Percentiles rank a stretch among this genome's conserved stretches.
These are phyloP conservation scores for Chrysogorgia sp. DNA, from an alignment of 92 coral and sea anemone species.

Conservation along the genomic window DNA sequence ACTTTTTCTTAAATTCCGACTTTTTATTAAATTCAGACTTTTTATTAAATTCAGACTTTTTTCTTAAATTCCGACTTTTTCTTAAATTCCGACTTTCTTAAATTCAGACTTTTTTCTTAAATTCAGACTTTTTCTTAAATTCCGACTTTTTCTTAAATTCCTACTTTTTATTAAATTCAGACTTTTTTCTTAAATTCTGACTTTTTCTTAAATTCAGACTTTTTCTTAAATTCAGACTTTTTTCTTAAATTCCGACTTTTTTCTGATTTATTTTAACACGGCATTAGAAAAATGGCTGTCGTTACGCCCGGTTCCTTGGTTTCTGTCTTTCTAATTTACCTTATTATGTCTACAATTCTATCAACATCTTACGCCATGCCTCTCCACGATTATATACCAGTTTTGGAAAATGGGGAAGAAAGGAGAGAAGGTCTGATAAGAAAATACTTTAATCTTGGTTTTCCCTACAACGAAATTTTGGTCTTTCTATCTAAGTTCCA, in stretches of 20 bases:
- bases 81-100: too few species aligned
- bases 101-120: too few species aligned
- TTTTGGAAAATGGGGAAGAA: not conserved
- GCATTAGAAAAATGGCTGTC: not conserved
- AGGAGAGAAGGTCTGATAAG: not conserved
- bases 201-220: not conserved
- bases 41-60: too few species aligned
- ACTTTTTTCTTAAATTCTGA: too few species aligned
- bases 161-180: too few species aligned
- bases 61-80: too few species aligned
- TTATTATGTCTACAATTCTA: too few species aligned
- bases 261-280: not conserved
- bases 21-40: too few species aligned
- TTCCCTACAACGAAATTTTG: constrained; percentile 3
- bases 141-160: too few species aligned
- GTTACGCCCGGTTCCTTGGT: not conserved
- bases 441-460: constrained; percentile 6
- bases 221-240: too few species aligned
- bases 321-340: not conserved
- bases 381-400: constrained; percentile 4
- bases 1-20: too few species aligned
- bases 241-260: not conserved
- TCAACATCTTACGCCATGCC: not conserved
- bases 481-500: not conserved
- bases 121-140: too few species aligned